These are phyloP conservation scores for Sebastes trivittatus DNA, from an alignment of 2,797 vertebrate genomes.

Conservation along the genomic window DNA sequence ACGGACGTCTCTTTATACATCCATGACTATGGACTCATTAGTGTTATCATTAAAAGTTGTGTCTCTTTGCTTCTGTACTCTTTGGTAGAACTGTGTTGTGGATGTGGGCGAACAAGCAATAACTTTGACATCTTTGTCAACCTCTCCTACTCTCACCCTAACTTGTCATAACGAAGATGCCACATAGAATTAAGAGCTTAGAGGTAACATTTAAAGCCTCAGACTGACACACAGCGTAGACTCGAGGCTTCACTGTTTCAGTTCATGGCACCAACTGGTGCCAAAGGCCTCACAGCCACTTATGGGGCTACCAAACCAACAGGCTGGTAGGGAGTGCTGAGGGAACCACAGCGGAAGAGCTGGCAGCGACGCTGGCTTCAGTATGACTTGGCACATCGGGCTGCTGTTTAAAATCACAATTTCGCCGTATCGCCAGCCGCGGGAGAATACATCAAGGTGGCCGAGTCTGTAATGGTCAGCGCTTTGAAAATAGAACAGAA, in stretches of 20 bases:
- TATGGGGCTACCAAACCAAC: constrained; percentile 56
- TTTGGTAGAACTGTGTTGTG: not conserved
- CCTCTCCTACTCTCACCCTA: constrained; percentile 1
- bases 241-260: constrained; percentile 39
- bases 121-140: constrained; percentile 41
- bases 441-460: constrained; percentile 62
- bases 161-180: constrained; percentile 28
- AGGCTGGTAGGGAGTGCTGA: constrained; percentile 39
- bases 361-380: constrained; percentile 51
- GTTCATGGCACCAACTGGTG: constrained; percentile 47
- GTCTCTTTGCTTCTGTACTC: too few species aligned
- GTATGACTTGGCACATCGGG: constrained; percentile 60
- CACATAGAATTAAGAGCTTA: constrained; percentile 48
- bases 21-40: too few species aligned
- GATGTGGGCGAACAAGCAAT: constrained; percentile 1
- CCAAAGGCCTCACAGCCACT: constrained; percentile 60
- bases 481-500: constrained; percentile 72
- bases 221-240: constrained; percentile 30
- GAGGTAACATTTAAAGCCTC: constrained; percentile 34
- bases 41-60: too few species aligned
- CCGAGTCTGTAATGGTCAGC: constrained; percentile 59
- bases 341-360: constrained; percentile 67
- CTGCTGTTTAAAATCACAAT: constrained; percentile 67
- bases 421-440: constrained; percentile 51
- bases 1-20: too few species aligned